Base-by-base conservation (phyloP, 2,113 vertebrate genomes). In the Pomatorhinus ruficollis region DNA sequence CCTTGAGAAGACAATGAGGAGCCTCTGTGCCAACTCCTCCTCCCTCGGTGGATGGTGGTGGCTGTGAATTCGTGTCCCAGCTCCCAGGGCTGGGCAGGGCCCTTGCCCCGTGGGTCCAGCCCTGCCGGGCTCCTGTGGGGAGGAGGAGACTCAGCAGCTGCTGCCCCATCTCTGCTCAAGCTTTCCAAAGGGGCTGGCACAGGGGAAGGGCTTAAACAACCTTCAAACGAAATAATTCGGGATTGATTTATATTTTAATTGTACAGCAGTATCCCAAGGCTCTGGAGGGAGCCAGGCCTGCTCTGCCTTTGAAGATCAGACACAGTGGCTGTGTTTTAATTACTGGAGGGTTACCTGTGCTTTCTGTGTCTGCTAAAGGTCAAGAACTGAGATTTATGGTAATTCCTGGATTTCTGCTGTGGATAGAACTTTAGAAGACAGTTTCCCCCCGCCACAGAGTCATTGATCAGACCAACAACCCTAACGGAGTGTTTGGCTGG, bases 231-330 rank as follows among this genome's bases (percentile, higher is more conserved):
- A 97, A 96, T 92, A 94, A 97, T 96, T 96, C 72, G 68, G 83
- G 91, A 96, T 96, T 93, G 97, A 94, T 95, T 90, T 97, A 84
- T 86, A 40, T 83, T 74, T 85, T 93, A 95, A 95, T 96, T 91
- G 91, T 76, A 71, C 35, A 85, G 87, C 76, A 87, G 90, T 86
- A 64, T 97, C 97, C 85, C 68, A 83, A 47, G 95, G 97, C 90
- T 94, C 79, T 87, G 31, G 75, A 96, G 87, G 92, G 90, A 88
- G 50, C 89, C 35, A 82, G 95, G 74, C 66, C 68, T 95, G 63
- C 50, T 80, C 87, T 96, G 96, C 97, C 95, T 98, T 97, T 96
- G 97, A 93, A 97, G 92, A 95, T 87, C 91, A 96, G 89, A 54
- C 60, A 70, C 72, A 83, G 94, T 83, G 92, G 90, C 70, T 20